Evolutionary conservation across 2,888 invertebrate species (phyloP).

Genomic region (Endomychus coccineus): DNA sequence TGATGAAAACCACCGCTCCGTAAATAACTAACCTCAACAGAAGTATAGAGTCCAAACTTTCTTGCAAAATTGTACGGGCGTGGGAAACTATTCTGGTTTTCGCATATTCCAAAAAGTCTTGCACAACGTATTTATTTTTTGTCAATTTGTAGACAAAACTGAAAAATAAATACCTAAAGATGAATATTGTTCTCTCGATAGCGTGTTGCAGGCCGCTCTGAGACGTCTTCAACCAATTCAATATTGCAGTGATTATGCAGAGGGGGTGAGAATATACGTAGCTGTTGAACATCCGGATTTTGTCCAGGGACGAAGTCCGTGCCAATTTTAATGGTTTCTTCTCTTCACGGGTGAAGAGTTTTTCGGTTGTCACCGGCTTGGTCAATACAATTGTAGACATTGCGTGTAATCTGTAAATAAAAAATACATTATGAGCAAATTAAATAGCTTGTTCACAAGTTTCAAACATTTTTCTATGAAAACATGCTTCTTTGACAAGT

Average conservation of each 20-base stretch:
- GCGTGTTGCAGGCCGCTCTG: constrained; percentile 30
- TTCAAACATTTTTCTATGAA: no score
- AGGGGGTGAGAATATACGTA: constrained; percentile 38
- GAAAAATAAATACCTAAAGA: constrained; percentile 28
- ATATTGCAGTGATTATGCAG: constrained; percentile 34
- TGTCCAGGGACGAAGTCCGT: constrained; percentile 35
- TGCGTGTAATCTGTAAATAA: no score
- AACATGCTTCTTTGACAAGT: no score
- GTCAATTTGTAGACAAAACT: constrained; percentile 26
- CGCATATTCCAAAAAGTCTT: background rate
- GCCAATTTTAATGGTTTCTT: constrained; percentile 26
- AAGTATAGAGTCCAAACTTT: constrained; percentile 19
- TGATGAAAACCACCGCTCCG: constrained; percentile 23
- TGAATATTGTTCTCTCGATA: constrained; percentile 29
- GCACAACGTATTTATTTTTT: constrained; percentile 11
- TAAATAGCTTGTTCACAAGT: no score
- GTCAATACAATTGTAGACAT: no score
- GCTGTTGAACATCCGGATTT: constrained; percentile 36
- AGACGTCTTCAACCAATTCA: constrained; percentile 35
- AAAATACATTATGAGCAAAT: no score
- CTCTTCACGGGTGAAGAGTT: no score
- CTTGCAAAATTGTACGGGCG: constrained; percentile 11
- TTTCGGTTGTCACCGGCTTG: no score
- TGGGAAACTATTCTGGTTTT: background rate
- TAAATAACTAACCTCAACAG: constrained; percentile 27